Evolutionary conservation across 2,888 invertebrate species (phyloP), one percentile per base, ranked within the genome.

Genomic region (Hyposoter dolosus): DNA sequence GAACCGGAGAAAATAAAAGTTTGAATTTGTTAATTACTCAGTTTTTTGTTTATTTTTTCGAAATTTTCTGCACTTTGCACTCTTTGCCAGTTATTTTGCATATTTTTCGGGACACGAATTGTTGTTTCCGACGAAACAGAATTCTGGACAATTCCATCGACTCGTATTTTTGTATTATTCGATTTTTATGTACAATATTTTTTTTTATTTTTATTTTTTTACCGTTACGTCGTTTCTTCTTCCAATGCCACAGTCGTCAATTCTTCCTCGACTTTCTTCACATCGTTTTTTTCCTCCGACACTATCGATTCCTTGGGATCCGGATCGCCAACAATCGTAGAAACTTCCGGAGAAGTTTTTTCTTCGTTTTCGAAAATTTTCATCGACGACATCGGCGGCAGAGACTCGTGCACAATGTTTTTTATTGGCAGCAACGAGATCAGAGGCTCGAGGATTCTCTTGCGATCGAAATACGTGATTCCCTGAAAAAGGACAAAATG

Each of bases 391-490:
- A 88, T 71, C 28, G 90, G 83, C 10, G 91, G 85, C 63, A 90
- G 86, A 40, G 91, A 75, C 43, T 92, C 92, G 83, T 91, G 91
- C n/a, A 89, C 45, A 40, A 90, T 89, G 69, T 91, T 91, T 88
- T 92, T 93, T 15, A 93, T 90, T 6, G 94, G 94, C 50, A 95
- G 89, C 40, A 95, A 88, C 75, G 93, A 90, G 35, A 91, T 90
- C 19, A 95, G 87, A 3, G 94, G 94, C 65, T 94, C 94, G 43
- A 94, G 84, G 71, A 95, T 94, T 71, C 86, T 89, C 43, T 92
- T 90, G 56, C 91, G 90, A 88, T 94, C 92, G 69, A 95, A 90
- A 88, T 93, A 94, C 12, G 93, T 93, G 28, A 94, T 91, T 63
- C 92, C 92, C 94, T 95, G 88, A 85, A 82, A 83, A 80, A 15